Evolutionary conservation across 2,888 invertebrate species (phyloP).

Genomic region (Drosophila formosana): DNA sequence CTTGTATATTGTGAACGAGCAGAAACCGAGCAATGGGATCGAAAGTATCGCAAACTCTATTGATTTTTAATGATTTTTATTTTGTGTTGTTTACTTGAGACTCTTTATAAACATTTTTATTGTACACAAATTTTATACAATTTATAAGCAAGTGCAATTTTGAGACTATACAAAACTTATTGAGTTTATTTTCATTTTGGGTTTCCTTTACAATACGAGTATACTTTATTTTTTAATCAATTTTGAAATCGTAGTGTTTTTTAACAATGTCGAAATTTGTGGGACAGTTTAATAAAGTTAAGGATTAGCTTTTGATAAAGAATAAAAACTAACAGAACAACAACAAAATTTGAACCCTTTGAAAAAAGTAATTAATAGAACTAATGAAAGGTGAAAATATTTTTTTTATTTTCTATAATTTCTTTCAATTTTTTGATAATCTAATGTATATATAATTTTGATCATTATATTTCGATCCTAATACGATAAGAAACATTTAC

Average conservation of each 20-base stretch:
- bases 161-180: slow-evolving; percentile 49
- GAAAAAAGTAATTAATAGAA: slow-evolving; percentile 34
- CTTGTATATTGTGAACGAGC: slow-evolving; percentile 39
- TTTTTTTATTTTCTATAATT: slow-evolving; percentile 28
- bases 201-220: slow-evolving; percentile 11
- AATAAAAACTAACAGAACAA: slow-evolving; percentile 22
- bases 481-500: slow-evolving; percentile 39
- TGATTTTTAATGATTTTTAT: slow-evolving; percentile 30
- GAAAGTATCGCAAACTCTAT: slow-evolving; percentile 34
- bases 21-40: slow-evolving; percentile 37
- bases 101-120: slow-evolving; percentile 50
- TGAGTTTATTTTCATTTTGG: slow-evolving; percentile 28
- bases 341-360: slow-evolving; percentile 44
- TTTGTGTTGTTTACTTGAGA: slow-evolving; percentile 27
- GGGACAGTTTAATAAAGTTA: slow-evolving; percentile 52
- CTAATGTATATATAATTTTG: slow-evolving; percentile 5
- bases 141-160: slow-evolving; percentile 56
- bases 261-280: slow-evolving; percentile 50
- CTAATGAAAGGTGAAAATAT: slow-evolving; percentile 61
- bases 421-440: slow-evolving; percentile 4
- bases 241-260: slow-evolving; percentile 58
- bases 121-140: slow-evolving; percentile 53
- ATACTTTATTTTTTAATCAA: slow-evolving; percentile 49
- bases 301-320: slow-evolving; percentile 74
- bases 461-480: slow-evolving; percentile 51